Base-by-base conservation (phyloP, 2,888 invertebrate genomes). In the Ectemnius lituratus region DNA sequence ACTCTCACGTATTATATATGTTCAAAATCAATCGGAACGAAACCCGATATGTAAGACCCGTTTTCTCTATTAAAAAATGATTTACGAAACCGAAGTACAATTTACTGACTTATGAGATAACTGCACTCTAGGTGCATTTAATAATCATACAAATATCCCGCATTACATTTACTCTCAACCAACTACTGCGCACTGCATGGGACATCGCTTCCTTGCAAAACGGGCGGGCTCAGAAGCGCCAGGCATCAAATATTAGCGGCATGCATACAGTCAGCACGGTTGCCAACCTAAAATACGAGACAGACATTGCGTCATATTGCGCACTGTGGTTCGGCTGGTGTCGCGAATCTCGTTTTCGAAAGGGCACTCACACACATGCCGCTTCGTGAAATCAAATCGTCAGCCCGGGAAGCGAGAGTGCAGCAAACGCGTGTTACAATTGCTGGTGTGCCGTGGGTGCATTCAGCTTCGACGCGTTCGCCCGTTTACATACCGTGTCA, bases 281-380 rank as follows among this genome's bases (percentile, higher is more conserved):
- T 81, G 73, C 87, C 87, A 87, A 86, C 80, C 14, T 66, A 71
- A 80, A 75, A 61, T 14, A 67, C 56, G 64, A 65, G 23, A 67
- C 63, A 70, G 78, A 77, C 75, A 77, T 88, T 88, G 88, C 88
- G 85, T 88, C 88, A 87, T 87, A 88, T 87, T 87, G 87, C 87
- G 88, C 86, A 85, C 84, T 83, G 84, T 75, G 73, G 81, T 67
- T 76, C 61, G 71, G 76, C 79, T 81, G 73, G 72, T 82, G 74
- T 83, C 81, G 80, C 81, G 78, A 76, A 79, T 75, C 75, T 73
- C 69, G 75, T 81, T 79, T 81, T 81, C 82, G 78, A 80, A 81
- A 81, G 56, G 66, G 76, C 78, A 81, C 79, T 80, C 70, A 77
- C 76, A 78, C 78, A 83, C 82, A 82, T 81, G 80, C 70, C 84